Evolutionary conservation across 1,140 invertebrate genomes (phyloP).

Genomic region (Heliconius himera): DNA sequence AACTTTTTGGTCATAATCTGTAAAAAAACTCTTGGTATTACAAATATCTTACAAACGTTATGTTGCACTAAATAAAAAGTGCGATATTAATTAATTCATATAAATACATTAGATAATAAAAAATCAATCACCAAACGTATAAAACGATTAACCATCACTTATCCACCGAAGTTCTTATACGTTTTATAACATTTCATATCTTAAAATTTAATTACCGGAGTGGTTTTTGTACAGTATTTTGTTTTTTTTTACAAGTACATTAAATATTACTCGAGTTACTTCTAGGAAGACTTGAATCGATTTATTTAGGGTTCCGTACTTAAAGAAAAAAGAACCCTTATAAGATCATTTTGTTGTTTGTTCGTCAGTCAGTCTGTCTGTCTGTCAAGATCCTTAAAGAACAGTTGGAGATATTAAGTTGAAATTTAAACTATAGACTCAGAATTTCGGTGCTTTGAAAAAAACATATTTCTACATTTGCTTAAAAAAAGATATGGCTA

Average conservation of each 20-base stretch:
- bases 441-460: too few species aligned
- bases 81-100: neutral
- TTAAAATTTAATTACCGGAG: neutral
- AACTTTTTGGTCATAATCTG: too few species aligned
- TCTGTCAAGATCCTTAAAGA: too few species aligned
- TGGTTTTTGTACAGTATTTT: neutral
- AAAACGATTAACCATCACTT: conserved; percentile 14
- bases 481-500: too few species aligned
- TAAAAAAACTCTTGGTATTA: neutral
- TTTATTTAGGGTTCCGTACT: too few species aligned
- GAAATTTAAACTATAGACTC: too few species aligned
- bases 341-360: too few species aligned
- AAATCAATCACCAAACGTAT: neutral
- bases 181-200: neutral
- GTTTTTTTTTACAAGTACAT: neutral
- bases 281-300: neutral
- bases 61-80: conserved; percentile 4
- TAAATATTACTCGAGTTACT: neutral
- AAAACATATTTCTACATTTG: too few species aligned
- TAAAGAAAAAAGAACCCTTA: too few species aligned
- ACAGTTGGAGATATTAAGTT: too few species aligned
- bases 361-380: too few species aligned
- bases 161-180: neutral
- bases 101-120: neutral
- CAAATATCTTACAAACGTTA: neutral